phyloP scores from a whole-genome alignment of 2,113 vertebrate species.

The Theropithecus gelada region DNA sequence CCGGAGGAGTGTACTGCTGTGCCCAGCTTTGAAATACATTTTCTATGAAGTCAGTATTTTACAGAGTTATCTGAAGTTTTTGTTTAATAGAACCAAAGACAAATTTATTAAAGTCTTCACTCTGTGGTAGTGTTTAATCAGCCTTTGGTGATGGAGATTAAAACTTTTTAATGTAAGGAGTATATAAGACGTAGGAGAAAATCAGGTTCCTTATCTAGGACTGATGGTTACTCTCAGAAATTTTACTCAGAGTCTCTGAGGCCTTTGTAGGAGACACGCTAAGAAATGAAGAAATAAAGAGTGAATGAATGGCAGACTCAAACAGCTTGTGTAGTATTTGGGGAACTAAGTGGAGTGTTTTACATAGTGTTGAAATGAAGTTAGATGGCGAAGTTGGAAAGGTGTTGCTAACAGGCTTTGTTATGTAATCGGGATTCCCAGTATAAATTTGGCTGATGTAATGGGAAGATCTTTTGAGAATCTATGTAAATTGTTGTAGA shows the following conservation, averaged over 20 bases:
- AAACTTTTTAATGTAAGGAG: not conserved
- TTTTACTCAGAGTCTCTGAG: not conserved
- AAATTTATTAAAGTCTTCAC: not conserved
- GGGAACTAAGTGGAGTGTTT: not conserved
- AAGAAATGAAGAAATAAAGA: not conserved
- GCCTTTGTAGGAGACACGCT: not conserved
- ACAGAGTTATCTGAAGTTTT: not conserved
- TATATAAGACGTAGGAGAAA: not conserved
- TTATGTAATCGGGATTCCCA: not conserved
- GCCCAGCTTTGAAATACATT: not conserved
- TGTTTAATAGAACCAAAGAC: not conserved
- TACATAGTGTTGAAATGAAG: not conserved
- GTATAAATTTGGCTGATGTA: conserved; percentile 13
- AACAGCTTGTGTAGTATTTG: not conserved
- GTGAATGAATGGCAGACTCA: not conserved
- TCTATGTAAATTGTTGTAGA: not conserved
- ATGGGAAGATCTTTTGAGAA: conserved; percentile 26
- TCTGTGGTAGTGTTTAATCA: not conserved
- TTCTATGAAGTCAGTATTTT: not conserved
- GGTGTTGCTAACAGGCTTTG: not conserved
- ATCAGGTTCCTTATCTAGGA: not conserved
- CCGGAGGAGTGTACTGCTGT: not conserved
- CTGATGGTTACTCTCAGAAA: not conserved
- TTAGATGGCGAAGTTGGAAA: conserved; percentile 15
- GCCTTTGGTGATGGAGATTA: not conserved